phyloP scores from a whole-genome alignment of 2,888 invertebrate genomes.

The Aphidoletes aphidimyza region DNA sequence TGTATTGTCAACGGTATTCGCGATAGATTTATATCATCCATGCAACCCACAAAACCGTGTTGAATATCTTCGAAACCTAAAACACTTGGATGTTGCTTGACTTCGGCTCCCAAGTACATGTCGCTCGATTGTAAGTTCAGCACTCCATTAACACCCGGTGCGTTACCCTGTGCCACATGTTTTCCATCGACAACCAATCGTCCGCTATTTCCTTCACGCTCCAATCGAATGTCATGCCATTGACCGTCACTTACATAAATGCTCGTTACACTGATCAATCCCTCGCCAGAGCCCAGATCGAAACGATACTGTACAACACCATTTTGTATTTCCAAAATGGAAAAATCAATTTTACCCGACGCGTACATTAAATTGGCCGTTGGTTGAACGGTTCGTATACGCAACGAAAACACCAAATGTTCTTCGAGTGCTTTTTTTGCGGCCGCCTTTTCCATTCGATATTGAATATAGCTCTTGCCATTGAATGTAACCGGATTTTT shows the following conservation, averaged over 20 bases:
- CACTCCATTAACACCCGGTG: slow-evolving; percentile 83
- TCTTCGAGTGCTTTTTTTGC: slow-evolving; percentile 81
- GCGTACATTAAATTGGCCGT: slow-evolving; percentile 88
- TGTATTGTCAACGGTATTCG: slow-evolving; percentile 80
- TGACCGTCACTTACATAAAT: slow-evolving; percentile 84
- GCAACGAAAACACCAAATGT: slow-evolving; percentile 80
- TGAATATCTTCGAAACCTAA: slow-evolving; percentile 79
- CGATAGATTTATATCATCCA: slow-evolving; percentile 86
- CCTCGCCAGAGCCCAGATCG: slow-evolving; percentile 92
- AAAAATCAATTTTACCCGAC: slow-evolving; percentile 88
- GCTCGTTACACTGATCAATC: slow-evolving; percentile 80
- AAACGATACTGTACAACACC: slow-evolving; percentile 90
- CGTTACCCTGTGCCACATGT: slow-evolving; percentile 78
- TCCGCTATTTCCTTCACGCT: slow-evolving; percentile 83
- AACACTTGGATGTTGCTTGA: slow-evolving; percentile 79
- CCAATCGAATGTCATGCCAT: slow-evolving; percentile 84
- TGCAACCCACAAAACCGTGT: slow-evolving; percentile 89
- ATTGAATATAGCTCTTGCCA: slow-evolving; percentile 84
- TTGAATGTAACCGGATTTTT: slow-evolving; percentile 82
- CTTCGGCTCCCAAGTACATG: slow-evolving; percentile 86
- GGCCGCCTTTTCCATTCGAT: slow-evolving; percentile 74
- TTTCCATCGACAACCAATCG: slow-evolving; percentile 82
- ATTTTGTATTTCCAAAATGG: slow-evolving; percentile 85
- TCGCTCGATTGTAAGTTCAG: slow-evolving; percentile 87
- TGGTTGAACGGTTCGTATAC: slow-evolving; percentile 83